Base-by-base conservation (phyloP, 2,797 vertebrate genomes). In the Hirundo rustica region DNA sequence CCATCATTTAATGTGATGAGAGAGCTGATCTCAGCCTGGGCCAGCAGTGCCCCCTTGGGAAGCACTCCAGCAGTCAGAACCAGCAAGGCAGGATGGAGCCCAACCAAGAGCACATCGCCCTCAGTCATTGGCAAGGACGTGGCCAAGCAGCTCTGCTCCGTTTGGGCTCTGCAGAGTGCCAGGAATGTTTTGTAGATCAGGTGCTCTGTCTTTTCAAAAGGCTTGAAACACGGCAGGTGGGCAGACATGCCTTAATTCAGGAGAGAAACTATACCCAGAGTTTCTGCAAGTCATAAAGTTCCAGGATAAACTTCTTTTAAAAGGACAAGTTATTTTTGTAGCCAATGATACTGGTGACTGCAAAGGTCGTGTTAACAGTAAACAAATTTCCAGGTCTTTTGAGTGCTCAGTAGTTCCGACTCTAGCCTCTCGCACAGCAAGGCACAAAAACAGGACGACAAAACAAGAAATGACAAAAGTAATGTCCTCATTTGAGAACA, bases 391-490 rank as follows among this genome's bases (percentile, higher is more conserved):
- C 80, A 88, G 62, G 42, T 84, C 70, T 65, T 65, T 47, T 30
- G 38, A 80, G 34, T 62, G 78, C 65, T 85, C 72, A 65, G 79
- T 60, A 80, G 51, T 64, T 83, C 65, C 3, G 23, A 32, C n/a
- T 86, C 50, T 36, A 78, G 44, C 70, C 70, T 84, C 64, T 19
- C 81, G 62, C 86, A 79, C n/a, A 36, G 44, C 2, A 25, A 89
- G n/a, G 66, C 62, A 92, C 27, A 61, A 66, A 92, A 86, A 1
- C 57, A 86, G 66, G 47, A 75, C 45, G 57, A 79, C 60, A 62
- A 47, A 92, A 79, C 17, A 74, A 91, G 79, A 78, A 96, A 85
- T 21, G 38, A 88, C 77, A 91, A 62, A 79, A 91, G 16, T 47
- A 78, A 82, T 25, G 25, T 78, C 74, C 70, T 88, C 55, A 51